These are phyloP conservation scores for Botia almorhae DNA, from an alignment of 2,797 vertebrate genomes.

Conservation along the genomic window DNA sequence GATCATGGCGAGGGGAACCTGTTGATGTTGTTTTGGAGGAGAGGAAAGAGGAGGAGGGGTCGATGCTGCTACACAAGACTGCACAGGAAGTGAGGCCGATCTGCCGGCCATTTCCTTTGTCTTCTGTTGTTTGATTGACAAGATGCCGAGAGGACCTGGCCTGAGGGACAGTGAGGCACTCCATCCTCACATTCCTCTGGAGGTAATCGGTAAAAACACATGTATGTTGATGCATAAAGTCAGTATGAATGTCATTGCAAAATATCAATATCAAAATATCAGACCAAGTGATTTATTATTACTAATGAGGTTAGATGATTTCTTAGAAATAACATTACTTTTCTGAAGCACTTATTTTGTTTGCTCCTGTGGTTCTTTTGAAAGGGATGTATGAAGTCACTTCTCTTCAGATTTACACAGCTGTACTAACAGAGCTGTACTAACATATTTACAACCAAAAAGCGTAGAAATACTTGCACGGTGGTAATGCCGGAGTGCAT, in stretches of 20 bases:
- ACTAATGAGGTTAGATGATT: too few relatives aligned
- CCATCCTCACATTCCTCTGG: slow-evolving; percentile 35
- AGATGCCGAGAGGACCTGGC: slow-evolving; percentile 26
- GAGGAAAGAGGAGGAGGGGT: slow-evolving; percentile 38
- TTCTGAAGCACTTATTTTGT: too few relatives aligned
- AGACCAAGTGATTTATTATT: too few relatives aligned
- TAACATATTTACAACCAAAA: too few relatives aligned
- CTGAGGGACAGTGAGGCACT: slow-evolving; percentile 46
- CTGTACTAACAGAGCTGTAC: too few relatives aligned
- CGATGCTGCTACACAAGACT: slow-evolving; percentile 5
- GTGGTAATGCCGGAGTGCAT: too few relatives aligned
- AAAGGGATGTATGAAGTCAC: too few relatives aligned
- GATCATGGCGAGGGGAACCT: slow-evolving; percentile 51
- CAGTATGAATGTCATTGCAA: neutral
- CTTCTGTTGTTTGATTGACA: slow-evolving; percentile 55
- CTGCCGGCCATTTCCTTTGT: slow-evolving; percentile 47
- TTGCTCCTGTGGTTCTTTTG: too few relatives aligned
- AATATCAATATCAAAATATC: neutral
- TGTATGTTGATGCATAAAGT: slow-evolving; percentile 20
- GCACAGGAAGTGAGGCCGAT: slow-evolving; percentile 52
- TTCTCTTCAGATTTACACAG: too few relatives aligned
- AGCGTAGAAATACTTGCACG: too few relatives aligned
- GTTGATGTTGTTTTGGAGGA: slow-evolving; percentile 43
- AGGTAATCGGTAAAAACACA: too few relatives aligned
- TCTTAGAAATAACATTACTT: too few relatives aligned